Evolutionary conservation across 2,113 vertebrate genomes (phyloP).

Genomic region (Struthidea cinerea): DNA sequence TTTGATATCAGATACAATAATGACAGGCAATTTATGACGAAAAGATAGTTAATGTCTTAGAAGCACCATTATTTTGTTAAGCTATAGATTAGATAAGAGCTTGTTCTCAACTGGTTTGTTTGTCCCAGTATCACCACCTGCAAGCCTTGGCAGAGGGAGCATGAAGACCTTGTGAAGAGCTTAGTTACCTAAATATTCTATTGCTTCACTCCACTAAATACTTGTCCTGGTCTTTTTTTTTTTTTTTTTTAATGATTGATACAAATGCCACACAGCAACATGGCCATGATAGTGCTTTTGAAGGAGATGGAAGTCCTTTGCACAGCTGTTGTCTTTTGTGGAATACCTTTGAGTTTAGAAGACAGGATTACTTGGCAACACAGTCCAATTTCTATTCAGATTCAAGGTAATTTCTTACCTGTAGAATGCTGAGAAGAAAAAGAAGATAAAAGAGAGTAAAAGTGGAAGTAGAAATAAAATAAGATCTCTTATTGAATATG

Average conservation of each 20-base stretch:
- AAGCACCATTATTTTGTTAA: conserved; percentile 26
- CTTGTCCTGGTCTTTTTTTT: background rate
- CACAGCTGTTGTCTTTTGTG: background rate
- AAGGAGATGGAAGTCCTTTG: background rate
- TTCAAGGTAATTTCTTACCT: background rate
- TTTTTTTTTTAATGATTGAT: background rate
- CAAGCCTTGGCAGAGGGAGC: background rate
- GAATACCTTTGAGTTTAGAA: background rate
- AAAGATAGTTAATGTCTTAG: background rate
- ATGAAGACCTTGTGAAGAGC: background rate
- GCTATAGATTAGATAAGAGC: conserved; percentile 13
- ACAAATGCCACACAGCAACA: background rate
- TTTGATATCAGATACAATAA: background rate
- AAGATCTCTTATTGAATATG: background rate
- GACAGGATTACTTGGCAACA: background rate
- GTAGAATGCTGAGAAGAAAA: background rate
- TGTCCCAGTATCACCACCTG: background rate
- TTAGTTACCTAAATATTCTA: background rate
- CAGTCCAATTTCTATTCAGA: background rate
- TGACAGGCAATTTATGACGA: background rate
- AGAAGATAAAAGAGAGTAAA: background rate
- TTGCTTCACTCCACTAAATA: background rate
- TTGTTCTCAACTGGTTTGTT: background rate
- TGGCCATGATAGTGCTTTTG: background rate
- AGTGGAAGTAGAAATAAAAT: background rate